These are phyloP conservation scores for Schizopygopsis malacanthus DNA, from an alignment of 2,797 vertebrate genomes.

Conservation along the genomic window DNA sequence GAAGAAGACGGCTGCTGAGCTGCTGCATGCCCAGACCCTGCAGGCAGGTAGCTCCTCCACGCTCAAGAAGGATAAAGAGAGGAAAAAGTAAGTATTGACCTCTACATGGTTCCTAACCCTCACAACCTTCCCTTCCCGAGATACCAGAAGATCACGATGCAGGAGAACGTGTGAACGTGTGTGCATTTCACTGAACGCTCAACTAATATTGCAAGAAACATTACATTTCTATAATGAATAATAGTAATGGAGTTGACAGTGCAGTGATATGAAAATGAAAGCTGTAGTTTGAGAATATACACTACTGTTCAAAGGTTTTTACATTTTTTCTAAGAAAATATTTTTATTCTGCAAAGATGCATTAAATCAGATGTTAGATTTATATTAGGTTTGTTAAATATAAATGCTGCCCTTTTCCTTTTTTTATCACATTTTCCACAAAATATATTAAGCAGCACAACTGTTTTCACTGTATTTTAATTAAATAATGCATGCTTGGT, in stretches of 20 bases:
- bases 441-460: background rate
- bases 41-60: slow-evolving; percentile 98
- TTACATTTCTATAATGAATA: background rate
- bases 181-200: background rate
- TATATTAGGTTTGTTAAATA: background rate
- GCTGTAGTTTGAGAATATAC: background rate
- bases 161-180: background rate
- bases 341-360: background rate
- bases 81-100: slow-evolving; percentile 95
- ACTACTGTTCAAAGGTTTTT: background rate
- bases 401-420: background rate
- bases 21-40: slow-evolving; percentile 93
- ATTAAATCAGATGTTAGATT: background rate
- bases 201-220: background rate
- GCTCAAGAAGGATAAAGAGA: slow-evolving; percentile 98
- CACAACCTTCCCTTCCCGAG: background rate
- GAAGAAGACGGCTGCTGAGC: slow-evolving; percentile 94
- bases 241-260: background rate
- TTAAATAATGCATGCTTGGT: background rate
- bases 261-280: background rate
- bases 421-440: background rate
- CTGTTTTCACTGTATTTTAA: background rate
- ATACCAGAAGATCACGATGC: slow-evolving; percentile 40
- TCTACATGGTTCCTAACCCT: slow-evolving; percentile 26
- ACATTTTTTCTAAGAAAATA: background rate